Evolutionary conservation across 2,113 vertebrate genomes (phyloP).

Genomic region (Fukomys damarensis): DNA sequence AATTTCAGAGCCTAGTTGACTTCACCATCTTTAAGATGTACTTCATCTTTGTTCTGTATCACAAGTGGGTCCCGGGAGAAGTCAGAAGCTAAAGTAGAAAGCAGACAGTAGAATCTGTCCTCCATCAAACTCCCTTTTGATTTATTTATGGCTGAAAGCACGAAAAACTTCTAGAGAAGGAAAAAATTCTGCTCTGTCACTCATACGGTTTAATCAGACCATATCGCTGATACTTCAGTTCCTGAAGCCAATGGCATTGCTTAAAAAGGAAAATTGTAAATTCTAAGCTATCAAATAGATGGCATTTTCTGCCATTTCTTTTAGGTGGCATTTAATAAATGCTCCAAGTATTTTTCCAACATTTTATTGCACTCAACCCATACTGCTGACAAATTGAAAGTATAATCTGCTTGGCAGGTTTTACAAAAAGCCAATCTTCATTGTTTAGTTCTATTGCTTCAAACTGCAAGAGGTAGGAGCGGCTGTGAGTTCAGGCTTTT

Average conservation of each 20-base stretch:
- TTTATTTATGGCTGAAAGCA: neutral
- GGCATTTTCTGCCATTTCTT: neutral
- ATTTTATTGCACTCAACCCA: neutral
- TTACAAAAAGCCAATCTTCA: neutral
- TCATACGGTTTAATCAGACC: neutral
- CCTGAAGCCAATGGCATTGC: neutral
- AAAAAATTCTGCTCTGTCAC: neutral
- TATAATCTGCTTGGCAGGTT: conserved; percentile 35
- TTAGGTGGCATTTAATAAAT: neutral
- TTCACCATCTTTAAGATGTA: neutral
- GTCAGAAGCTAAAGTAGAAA: neutral
- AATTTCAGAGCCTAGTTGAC: neutral
- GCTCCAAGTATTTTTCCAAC: neutral
- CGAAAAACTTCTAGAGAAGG: neutral
- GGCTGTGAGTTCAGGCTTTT: neutral
- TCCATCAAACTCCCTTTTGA: neutral
- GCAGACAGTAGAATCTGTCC: neutral
- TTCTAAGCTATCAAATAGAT: neutral
- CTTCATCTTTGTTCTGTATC: neutral
- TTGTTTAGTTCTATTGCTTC: neutral
- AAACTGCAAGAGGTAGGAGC: neutral
- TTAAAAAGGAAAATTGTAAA: conserved; percentile 48
- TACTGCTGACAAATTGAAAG: conserved; percentile 34
- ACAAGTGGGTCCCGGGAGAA: neutral
- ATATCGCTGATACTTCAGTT: neutral